These are phyloP conservation scores for Spinibarbus caldwelli DNA, from an alignment of 2,797 vertebrate genomes.

Conservation along the genomic window DNA sequence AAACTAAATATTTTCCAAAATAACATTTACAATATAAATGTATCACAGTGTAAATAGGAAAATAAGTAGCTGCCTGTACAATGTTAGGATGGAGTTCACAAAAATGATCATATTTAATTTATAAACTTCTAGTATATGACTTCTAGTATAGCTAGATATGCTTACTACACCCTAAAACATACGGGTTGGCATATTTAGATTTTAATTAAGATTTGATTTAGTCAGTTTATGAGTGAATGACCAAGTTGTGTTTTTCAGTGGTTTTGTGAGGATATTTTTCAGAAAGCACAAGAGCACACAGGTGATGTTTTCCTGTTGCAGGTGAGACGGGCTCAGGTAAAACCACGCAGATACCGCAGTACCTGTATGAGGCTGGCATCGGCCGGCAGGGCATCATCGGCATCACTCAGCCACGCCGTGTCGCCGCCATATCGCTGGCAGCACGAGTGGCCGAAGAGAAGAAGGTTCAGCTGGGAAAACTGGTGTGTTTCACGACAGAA, in stretches of 20 bases:
- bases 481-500: constrained; percentile 75
- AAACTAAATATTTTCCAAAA: not conserved
- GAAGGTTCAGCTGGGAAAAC: constrained; percentile 88
- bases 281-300: not conserved
- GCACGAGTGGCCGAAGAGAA: constrained; percentile 93
- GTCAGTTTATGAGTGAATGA: too few relatives aligned
- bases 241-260: not conserved
- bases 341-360: constrained; percentile 97
- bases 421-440: constrained; percentile 94
- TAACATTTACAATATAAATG: not conserved
- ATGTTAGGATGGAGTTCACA: too few relatives aligned
- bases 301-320: constrained; percentile 55
- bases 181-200: not conserved
- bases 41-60: not conserved
- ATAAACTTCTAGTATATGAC: too few relatives aligned
- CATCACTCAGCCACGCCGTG: constrained; percentile 93
- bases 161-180: not conserved
- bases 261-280: not conserved
- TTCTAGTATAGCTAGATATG: not conserved
- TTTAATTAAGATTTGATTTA: not conserved
- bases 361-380: constrained; percentile 90
- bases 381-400: constrained; percentile 86
- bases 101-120: too few relatives aligned
- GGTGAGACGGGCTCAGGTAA: constrained; percentile 98
- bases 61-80: too few relatives aligned